phyloP scores from a whole-genome alignment of 64 coral and sea anemone species.

The Dendronephthya gigantea region DNA sequence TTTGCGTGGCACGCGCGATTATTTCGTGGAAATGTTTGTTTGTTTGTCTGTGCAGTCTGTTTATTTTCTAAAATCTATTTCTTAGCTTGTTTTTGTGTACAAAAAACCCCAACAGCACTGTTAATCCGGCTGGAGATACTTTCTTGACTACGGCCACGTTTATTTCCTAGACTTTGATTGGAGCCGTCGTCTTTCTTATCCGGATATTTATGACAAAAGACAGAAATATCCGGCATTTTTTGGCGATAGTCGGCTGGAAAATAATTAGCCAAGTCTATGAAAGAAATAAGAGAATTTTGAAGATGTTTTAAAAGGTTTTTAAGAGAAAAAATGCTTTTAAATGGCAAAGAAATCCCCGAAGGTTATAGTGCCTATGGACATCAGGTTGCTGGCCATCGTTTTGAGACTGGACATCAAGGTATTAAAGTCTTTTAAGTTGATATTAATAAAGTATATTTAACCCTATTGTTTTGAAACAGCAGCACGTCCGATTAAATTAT shows the following conservation, averaged over 20 bases:
- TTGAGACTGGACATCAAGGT: constrained; percentile 49
- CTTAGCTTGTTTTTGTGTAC: neutral
- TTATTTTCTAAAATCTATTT: neutral
- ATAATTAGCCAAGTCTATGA: neutral
- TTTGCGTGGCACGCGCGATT: neutral
- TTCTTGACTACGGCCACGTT: no score
- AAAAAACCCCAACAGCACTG: neutral
- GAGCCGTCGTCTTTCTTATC: neutral
- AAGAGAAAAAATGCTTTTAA: neutral
- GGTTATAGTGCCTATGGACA: constrained; percentile 19
- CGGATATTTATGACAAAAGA: neutral
- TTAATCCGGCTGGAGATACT: no score
- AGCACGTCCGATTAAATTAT: no score
- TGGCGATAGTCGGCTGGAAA: no score
- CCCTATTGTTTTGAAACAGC: no score
- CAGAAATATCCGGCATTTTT: neutral
- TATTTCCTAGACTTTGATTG: no score
- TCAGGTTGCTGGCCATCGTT: constrained; percentile 48
- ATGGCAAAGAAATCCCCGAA: constrained; percentile 1
- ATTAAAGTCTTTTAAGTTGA: no score
- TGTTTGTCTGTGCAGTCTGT: neutral
- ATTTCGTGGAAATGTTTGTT: neutral
- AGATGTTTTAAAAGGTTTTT: no score
- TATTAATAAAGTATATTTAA: no score
- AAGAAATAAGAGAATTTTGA: no score